Base-by-base conservation (phyloP, 2,888 invertebrate genomes). In the Nipponacmea schrenckii region DNA sequence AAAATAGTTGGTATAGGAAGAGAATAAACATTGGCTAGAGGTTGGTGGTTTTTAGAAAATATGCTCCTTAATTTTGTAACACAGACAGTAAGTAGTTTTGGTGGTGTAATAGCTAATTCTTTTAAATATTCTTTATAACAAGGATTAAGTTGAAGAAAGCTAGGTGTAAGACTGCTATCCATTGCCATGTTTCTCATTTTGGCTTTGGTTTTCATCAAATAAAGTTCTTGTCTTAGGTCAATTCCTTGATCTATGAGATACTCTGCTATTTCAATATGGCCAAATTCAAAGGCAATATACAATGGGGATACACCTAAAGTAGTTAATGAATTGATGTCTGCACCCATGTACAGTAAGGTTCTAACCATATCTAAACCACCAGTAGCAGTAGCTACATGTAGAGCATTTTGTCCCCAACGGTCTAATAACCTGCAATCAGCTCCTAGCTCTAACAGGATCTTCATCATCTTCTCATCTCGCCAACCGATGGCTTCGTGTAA, bases 341-440 rank as follows among this genome's bases (percentile, higher is more conserved):
- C 69, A 4, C 69, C 69, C 15, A 44, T 26, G 14, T 44, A 39
- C 10, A 69, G 69, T 20, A 69, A 63, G 8, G 63, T 44, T 27
- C 46, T 62, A n/a, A 63, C 63, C 20, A 56, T 64, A n/a, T 64
- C 46, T 27, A 45, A 7, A 27, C 20, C 46, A 20, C 64, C 69
- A 10, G 46, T 44, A 20, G 69, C 62, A 24, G 63, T 63, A 17
- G 63, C 64, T 20, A 69, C 63, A 45, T 69, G 69, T 12, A 69
- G 31, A 45, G 69, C 69, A 14, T 69, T 69, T 12, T 69, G 69
- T 63, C 69, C 69, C 69, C 69, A 69, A 7, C 69, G 62, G n/a
- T 69, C 69, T 62, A 69, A 46, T 45, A 69, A 24, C 31, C 46
- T 24, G 64, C 62, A 27, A 46, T 69, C 69, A 3, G 69, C 69